Percentiles rank a stretch among this genome's conserved stretches.
Evolutionary conservation across 2,113 vertebrate species (phyloP).

Genomic region (Ahaetulla prasina): DNA sequence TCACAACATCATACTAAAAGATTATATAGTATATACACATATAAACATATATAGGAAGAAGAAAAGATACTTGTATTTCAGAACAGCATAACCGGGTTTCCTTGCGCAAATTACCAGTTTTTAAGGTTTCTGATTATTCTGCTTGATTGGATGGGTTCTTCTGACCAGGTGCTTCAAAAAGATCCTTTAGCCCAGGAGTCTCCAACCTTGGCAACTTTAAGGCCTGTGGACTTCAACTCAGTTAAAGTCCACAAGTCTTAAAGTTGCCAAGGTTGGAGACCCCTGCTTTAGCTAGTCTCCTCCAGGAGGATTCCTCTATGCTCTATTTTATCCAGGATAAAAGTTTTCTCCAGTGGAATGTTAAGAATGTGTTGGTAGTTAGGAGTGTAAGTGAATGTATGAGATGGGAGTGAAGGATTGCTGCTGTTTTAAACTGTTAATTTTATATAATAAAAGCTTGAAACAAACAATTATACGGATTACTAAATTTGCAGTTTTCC

Average conservation of each 20-base stretch:
- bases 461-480: background rate
- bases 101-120: background rate
- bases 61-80: background rate
- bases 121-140: background rate
- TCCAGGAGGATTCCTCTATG: background rate
- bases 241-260: no score
- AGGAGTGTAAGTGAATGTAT: background rate
- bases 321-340: background rate
- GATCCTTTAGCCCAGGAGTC: background rate
- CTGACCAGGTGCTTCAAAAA: background rate
- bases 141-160: background rate
- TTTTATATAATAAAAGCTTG: background rate
- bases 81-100: no score
- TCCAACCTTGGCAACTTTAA: no score
- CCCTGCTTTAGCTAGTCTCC: background rate
- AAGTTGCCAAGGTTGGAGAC: no score
- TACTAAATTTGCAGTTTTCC: background rate
- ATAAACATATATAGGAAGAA: no score
- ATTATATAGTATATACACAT: no score
- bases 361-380: background rate
- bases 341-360: background rate
- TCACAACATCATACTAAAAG: no score
- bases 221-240: no score
- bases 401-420: background rate
- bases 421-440: background rate